Conservation (phyloP, 2,797 vertebrate genomes). For the Loris lydekkerianus region DNA sequence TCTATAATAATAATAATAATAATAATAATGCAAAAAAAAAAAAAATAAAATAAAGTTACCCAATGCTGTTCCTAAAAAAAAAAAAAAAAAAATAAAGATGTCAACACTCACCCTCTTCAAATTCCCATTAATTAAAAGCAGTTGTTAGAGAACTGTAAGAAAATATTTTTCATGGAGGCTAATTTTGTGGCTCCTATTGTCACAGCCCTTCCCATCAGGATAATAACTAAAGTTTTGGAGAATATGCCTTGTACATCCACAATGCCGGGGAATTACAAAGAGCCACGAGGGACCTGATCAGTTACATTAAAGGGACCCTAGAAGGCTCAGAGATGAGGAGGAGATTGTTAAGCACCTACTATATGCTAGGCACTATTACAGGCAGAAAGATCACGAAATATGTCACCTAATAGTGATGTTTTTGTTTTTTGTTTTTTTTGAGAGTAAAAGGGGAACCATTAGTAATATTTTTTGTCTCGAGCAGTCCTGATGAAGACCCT, state of each 20-base stretch:
- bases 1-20: too few relatives aligned
- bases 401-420: neutral
- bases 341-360: neutral
- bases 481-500: neutral
- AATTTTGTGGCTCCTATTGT: neutral
- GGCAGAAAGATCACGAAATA: neutral
- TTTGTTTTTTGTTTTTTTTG: neutral
- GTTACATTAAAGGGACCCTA: neutral
- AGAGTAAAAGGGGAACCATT: neutral
- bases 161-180: neutral
- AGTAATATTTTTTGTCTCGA: neutral
- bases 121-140: neutral
- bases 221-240: neutral
- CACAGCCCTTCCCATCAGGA: neutral
- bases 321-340: neutral
- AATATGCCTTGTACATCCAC: neutral
- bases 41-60: too few relatives aligned
- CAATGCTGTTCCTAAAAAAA: too few relatives aligned
- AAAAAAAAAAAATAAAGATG: too few relatives aligned
- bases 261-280: neutral
- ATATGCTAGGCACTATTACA: neutral
- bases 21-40: too few relatives aligned
- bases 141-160: neutral
- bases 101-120: neutral
- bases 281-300: neutral